Evolutionary conservation across 2,797 vertebrate species (phyloP), one percentile per base, ranked within the genome.

Genomic region (Odontamblyopus lacepedii): DNA sequence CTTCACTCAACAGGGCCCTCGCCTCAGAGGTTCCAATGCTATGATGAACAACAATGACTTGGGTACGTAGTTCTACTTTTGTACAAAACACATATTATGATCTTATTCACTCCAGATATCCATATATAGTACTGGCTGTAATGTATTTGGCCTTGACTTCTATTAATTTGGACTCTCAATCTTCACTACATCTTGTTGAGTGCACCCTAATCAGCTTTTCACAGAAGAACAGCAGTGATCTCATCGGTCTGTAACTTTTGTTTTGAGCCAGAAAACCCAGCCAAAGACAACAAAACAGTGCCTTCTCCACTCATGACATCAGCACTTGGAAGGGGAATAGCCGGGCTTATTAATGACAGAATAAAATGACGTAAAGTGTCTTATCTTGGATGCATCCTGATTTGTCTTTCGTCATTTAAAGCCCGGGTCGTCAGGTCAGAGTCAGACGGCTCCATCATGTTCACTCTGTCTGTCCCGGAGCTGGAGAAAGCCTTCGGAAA

Each of bases 21-120:
- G 98, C 72, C 95, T 98, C 67, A 93, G 98, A 0, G 95, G 96
- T 9, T 97, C 98, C 79, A 99, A 98, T 0, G 97, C 98, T 66
- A 98, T 98, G 96, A 99, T 99, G 97, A 98, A 85, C 89, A 99
- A 99, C 93, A 99, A 99, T 0, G 98, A 99, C 85, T 91, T 99
- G 73, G 97, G 98, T 99, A 89, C 94, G 96, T 85, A 26, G 11
- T 26, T 63, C 32, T 35, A 5, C 32, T 38, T 35, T 35, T 15
- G 32, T 63, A 38, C 32, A 38, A 6, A 35, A 35, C 30, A 4
- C 18, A 5, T 63, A 38, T 32, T 35, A n/a, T 63, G 19, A 30
- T 18, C 18, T 38, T 38, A 38, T 63, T 63, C 35, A 44, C 38
- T 63, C 23, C 62, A 63, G 11, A 44, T 8, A 63, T 44, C 62